These are phyloP conservation scores for Protobothrops flavoviridis DNA, from an alignment of 2,113 vertebrate genomes.

Conservation along the genomic window DNA sequence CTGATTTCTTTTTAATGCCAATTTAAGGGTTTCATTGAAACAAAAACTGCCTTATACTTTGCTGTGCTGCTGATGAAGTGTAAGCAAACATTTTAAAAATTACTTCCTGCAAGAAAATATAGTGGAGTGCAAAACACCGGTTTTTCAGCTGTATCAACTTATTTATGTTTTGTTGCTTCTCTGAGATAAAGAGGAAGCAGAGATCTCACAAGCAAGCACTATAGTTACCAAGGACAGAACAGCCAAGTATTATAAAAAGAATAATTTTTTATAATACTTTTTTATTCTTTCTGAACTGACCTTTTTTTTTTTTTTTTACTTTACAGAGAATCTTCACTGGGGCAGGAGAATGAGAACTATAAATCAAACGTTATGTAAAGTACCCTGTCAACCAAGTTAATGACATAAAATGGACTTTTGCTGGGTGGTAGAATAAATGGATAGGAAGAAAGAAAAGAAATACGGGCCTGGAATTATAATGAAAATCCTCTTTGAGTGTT, in stretches of 20 bases:
- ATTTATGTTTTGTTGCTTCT: neutral
- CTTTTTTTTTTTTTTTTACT: neutral
- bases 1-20: slow-evolving; percentile 55
- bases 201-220: neutral
- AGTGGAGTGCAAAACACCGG: neutral
- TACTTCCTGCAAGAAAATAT: neutral
- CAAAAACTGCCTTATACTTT: slow-evolving; percentile 39
- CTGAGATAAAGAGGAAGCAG: accelerated
- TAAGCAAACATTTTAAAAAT: slow-evolving; percentile 29
- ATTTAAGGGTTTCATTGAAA: slow-evolving; percentile 51
- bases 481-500: neutral
- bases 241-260: neutral
- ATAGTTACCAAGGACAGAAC: neutral
- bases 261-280: neutral
- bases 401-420: neutral
- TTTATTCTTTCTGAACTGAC: neutral
- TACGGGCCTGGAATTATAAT: neutral
- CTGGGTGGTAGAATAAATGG: neutral
- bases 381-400: neutral
- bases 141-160: neutral
- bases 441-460: neutral
- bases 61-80: slow-evolving; percentile 28
- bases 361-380: neutral
- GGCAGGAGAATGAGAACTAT: neutral
- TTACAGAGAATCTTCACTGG: neutral